Evolutionary conservation across 2,888 invertebrate genomes (phyloP), one percentile per base, ranked within the genome.

Genomic region (Dynastes tityus): DNA sequence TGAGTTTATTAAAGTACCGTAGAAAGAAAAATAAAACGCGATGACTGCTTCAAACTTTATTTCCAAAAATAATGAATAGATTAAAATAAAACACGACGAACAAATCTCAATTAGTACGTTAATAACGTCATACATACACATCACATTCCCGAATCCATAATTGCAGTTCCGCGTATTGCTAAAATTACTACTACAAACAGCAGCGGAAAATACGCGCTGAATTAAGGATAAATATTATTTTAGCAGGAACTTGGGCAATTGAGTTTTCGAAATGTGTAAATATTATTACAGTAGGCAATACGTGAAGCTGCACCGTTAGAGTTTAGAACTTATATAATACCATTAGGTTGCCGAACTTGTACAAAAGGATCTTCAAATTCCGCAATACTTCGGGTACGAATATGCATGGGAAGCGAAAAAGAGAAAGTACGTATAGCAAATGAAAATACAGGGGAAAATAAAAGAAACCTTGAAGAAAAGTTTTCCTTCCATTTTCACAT

Each of bases 151-250:
- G n/a, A 32, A 64, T 67, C 40, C 6, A 22, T 8, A 22, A 22
- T 68, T 68, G 68, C 16, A 49, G n/a, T 68, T 27, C 27, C 22
- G 51, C 22, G 2, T 2, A 51, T 22, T 11, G 61, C n/a, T 22
- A 27, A 29, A 22, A 68, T 45, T 49, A 68, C 45, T 51, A 22
- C 51, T 27, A 49, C 68, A 29, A 68, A 27, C 68, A 65, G 68
- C 16, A 68, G 22, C 61, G 45, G 27, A 51, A 51, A 68, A 68
- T 27, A 68, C 27, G 5, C 63, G 58, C 49, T 22, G 68, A 79
- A 80, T 79, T 80, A 77, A 76, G 78, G 51, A 76, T 71, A 80
- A 80, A 80, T 80, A 78, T 80, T 80, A 80, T 80, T 80, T 78
- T 78, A 78, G 79, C 16, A 49, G 63, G 22, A 76, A 76, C 63